Evolutionary conservation across 2,113 vertebrate genomes (phyloP), one percentile per base, ranked within the genome.

Genomic region (Drymodes brunneopygia): DNA sequence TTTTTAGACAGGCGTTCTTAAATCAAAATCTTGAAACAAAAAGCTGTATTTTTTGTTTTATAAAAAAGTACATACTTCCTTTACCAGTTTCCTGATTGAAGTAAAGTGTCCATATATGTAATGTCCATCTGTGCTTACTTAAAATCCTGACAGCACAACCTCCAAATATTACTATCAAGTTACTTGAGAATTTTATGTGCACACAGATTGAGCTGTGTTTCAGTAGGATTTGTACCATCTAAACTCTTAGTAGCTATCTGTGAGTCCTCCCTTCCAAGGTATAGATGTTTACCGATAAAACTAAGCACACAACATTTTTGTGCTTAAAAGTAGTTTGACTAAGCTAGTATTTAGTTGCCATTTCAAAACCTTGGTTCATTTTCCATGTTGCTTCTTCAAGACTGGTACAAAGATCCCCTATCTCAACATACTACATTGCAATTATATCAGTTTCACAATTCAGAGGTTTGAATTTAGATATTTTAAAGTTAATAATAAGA

Each of bases 21-120:
- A 84, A 91, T 89, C 38, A 88, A 96, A 94, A 91, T 65, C 7
- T 11, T 73, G 79, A 89, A 95, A 83, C 60, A 92, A 24, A 79
- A 31, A 48, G 42, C n/a, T 92, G 22, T 45, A 58, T 24, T 58
- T 54, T 75, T 73, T 38, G 60, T 64, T 66, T 92, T 66, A 92
- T 81, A 90, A 95, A 95, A 96, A 94, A 77, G 42, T 91, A 86
- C 7, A 53, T 22, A 25, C 16, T 60, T 72, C 27, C 38, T 74
- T 74, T 62, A 86, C 7, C 28, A 56, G 15, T 53, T 86, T 91
- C n/a, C 60, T 51, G n/a, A 88, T 7, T 19, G 6, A 35, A 72
- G 8, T 53, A 50, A 35, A 36, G 25, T 35, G n/a, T 81, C 61
- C 4, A 0, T 28, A 57, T 31, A 44, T 36, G 20, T 36, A 82